Base-by-base conservation (phyloP, 1,140 invertebrate species). In the Halesus radiatus region DNA sequence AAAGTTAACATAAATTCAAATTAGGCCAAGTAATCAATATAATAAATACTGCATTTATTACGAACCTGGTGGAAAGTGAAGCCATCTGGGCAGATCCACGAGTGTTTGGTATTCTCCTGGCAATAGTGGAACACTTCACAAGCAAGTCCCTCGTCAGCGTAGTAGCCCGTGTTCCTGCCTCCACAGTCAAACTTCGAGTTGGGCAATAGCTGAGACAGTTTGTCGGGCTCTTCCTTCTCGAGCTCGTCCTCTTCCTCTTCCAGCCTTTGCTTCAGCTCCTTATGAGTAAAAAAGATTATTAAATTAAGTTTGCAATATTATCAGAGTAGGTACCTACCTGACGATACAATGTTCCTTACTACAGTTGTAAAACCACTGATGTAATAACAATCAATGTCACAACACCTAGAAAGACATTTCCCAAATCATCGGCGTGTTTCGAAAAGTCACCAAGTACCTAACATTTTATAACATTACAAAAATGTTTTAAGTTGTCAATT, bases 51-150 rank as follows among this genome's bases (percentile, higher is more conserved):
- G 8, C 10, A 13, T 45, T n/a, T n/a, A 76, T 53, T 70, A 20
- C 45, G 16, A 89, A 95, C 94, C 91, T 97, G 96, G 85, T 98
- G 96, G 92, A 98, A 98, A 60, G 95, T 94, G 85, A 97, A 97
- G 81, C 96, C 95, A 84, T 96, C 95, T 0, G 96, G 96, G 85
- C 97, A 98, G 83, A 97, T 95, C 96, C 96, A 98, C 0, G 96
- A 97, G 86, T 97, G 96, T 84, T 94, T 95, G 15, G 95, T 95
- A 81, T 94, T 95, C 78, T 96, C 96, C 85, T 97, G 95, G 86
- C 97, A 98, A 87, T 98, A 98, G 86, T 98, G 97, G 92, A 98
- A 98, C 0, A 97, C 95, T 87, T 97, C 96, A 85, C 96, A 98
- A 84, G 94, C 93, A 23, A 98, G 91, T 68, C 94, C 94, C 84